Evolutionary conservation across 2,797 vertebrate genomes (phyloP).

Genomic region (Sitta carolinensis): DNA sequence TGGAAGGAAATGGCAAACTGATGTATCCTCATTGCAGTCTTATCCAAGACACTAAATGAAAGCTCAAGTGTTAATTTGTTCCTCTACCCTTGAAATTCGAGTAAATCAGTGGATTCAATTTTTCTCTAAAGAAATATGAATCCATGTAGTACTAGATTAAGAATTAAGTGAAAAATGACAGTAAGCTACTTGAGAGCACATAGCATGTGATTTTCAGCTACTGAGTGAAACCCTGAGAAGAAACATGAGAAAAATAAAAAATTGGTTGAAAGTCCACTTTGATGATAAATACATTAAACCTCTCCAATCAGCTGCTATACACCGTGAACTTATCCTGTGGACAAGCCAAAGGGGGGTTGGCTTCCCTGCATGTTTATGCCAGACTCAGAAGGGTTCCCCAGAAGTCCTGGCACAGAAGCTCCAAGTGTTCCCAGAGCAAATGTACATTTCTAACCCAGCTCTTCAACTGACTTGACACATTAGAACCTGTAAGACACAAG

Average conservation of each 20-base stretch:
- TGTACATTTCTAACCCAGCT: background rate
- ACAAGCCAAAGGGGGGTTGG: background rate
- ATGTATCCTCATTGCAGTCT: background rate
- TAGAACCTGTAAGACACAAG: background rate
- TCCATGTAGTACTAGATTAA: background rate
- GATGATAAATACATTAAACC: background rate
- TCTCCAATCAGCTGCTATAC: background rate
- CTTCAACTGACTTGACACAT: background rate
- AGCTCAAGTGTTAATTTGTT: background rate
- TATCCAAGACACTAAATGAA: background rate
- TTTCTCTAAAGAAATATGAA: background rate
- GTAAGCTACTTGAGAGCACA: background rate
- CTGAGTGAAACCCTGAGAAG: background rate
- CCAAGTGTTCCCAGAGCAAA: fast-evolving
- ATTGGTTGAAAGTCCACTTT: background rate
- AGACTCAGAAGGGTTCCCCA: background rate
- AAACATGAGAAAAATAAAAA: background rate
- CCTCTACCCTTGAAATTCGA: background rate
- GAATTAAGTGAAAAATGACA: background rate
- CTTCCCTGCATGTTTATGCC: fast-evolving
- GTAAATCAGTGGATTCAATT: background rate
- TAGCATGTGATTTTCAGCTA: background rate
- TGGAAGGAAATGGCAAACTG: background rate
- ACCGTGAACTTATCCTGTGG: background rate
- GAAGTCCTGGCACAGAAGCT: background rate